phyloP scores from a whole-genome alignment of 1,140 invertebrate species.

The Ladona fulva region DNA sequence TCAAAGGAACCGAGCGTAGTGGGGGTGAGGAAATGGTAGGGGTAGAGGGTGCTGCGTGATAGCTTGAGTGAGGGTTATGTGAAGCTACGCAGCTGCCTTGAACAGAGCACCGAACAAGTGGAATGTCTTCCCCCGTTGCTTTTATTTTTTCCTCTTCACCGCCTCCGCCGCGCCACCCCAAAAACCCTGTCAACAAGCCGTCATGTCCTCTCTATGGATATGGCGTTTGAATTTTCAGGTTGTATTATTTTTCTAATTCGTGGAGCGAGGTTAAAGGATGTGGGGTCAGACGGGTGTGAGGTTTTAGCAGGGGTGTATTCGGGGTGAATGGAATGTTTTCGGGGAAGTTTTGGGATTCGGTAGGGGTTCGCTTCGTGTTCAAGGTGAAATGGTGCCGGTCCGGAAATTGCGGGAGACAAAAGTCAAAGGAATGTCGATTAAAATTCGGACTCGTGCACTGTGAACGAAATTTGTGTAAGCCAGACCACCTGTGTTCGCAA shows the following conservation, averaged over 20 bases:
- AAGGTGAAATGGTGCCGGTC: no score
- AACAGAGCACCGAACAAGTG: neutral
- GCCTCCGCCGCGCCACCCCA: neutral
- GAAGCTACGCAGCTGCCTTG: neutral
- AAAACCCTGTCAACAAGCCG: neutral
- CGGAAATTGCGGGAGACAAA: no score
- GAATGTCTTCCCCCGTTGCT: neutral
- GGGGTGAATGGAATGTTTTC: neutral
- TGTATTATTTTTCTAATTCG: neutral
- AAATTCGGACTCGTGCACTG: no score
- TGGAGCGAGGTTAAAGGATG: neutral
- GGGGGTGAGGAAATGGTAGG: neutral
- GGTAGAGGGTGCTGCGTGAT: neutral
- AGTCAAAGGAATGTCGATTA: no score
- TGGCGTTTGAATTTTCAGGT: neutral
- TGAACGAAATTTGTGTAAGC: no score
- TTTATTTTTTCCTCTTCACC: neutral
- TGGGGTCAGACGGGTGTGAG: neutral
- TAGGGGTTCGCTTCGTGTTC: no score
- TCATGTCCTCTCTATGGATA: neutral
- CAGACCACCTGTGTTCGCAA: no score
- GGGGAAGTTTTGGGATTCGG: neutral
- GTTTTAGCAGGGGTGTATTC: neutral
- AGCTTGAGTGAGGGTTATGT: neutral
- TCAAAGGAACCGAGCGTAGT: neutral